Base-by-base conservation (phyloP, 1,140 invertebrate species). In the Dreissena rostriformis region DNA sequence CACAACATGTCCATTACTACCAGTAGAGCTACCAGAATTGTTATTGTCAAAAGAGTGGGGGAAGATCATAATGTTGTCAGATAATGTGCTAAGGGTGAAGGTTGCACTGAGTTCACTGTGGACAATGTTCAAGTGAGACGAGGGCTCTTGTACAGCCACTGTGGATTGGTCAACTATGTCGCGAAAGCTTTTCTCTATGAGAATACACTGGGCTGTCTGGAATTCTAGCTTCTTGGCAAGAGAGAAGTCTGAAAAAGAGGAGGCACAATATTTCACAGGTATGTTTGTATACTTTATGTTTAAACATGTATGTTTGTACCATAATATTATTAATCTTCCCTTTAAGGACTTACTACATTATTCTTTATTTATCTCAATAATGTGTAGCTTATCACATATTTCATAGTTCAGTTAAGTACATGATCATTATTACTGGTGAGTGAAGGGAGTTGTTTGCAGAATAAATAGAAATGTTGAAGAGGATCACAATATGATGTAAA, bases 11-110 rank as follows among this genome's bases (percentile, higher is more conserved):
- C 52, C 65, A 57, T 68, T 57, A 71, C 77, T 79, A 70, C 66
- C 26, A 10, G 72, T 57, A 39, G 74, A 49, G 22, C 66, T 70
- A 26, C 67, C 67, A 53, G 77, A 70, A 51, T 79, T 79, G 29
- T 79, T 79, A 29, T 79, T 79, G 24, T 79, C 77, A n/a, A 68
- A 22, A 53, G 63, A 79, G 49, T 79, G 77, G n/a, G 77, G 77
- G 28, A 79, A 29, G 15, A 79, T 71, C 65, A 67, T 79, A 7
- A 70, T 66, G 68, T 57, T 79, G 66, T 79, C 77, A 29, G 77
- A 79, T 0, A 66, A 68, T 52, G 77, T 79, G 0, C 77, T 66
- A 17, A 28, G 66, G 15, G 19, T 24, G 7, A 63, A 49, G 11
- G 51, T 70, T 0, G 77, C 77, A 79, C 77, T 79, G 22, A 55